Percentiles rank a stretch among this genome's conserved stretches.
These are phyloP conservation scores for Paralinhomoeus sp. DNA, from an alignment of 2,888 invertebrate genomes.

Conservation along the genomic window DNA sequence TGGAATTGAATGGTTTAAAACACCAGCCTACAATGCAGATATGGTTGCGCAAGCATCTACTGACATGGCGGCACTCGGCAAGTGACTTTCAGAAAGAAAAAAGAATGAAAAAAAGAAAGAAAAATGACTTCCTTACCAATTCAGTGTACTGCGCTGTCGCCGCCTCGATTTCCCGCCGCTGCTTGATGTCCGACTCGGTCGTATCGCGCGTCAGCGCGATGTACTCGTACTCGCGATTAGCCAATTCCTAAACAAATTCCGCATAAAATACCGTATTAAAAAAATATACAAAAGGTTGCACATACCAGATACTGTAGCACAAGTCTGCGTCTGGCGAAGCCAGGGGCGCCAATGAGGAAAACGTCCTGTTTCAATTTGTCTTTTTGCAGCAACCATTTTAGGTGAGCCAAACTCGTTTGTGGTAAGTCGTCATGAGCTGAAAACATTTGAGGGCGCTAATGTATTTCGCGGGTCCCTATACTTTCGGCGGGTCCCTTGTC, in stretches of 20 bases:
- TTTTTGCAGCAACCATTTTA: conserved; percentile 90
- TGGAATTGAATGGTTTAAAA: too few species aligned
- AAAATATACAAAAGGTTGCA: not conserved
- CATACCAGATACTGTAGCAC: conserved; percentile 54
- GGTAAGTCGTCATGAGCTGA: too few species aligned
- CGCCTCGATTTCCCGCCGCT: conserved; percentile 63
- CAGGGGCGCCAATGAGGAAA: conserved; percentile 75
- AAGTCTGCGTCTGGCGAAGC: conserved; percentile 51
- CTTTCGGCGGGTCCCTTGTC: too few species aligned
- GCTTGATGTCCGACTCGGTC: conserved; percentile 86
- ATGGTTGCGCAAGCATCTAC: too few species aligned
- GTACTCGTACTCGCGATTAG: conserved; percentile 70
- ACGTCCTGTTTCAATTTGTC: conserved; percentile 77
- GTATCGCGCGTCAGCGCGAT: conserved; percentile 79
- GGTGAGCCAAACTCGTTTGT: conserved; percentile 51
- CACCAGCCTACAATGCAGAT: too few species aligned
- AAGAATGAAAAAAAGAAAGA: too few species aligned
- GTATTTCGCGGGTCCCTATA: too few species aligned
- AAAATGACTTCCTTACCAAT: too few species aligned
- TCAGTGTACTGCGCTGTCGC: conserved; percentile 77
- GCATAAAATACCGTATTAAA: too few species aligned
- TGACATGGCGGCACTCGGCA: too few species aligned
- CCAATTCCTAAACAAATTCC: conserved; percentile 50
- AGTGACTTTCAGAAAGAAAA: too few species aligned
- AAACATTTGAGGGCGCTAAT: too few species aligned